Conservation (phyloP, 2,888 invertebrate species). For the Bursaphelenchus okinawaensis region DNA sequence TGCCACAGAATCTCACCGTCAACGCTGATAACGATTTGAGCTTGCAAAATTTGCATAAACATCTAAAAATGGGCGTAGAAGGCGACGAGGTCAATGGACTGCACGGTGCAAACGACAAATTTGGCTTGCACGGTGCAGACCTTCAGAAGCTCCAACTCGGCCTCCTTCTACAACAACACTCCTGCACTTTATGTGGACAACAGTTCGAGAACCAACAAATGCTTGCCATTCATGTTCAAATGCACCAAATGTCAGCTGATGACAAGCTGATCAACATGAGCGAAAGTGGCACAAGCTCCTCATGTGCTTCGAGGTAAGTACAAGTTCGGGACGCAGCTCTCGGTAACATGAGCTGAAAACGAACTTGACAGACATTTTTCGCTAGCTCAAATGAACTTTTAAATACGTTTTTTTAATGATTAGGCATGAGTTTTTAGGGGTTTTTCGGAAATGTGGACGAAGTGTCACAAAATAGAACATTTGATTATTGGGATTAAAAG, state of each 20-base stretch:
- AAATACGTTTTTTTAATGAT: too few relatives aligned
- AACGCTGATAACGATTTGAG: too few relatives aligned
- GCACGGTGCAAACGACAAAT: constrained; percentile 13
- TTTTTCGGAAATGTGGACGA: too few relatives aligned
- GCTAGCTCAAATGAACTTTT: too few relatives aligned
- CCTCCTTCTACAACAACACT: constrained; percentile 13
- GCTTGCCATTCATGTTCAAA: constrained; percentile 27
- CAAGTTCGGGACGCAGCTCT: too few relatives aligned
- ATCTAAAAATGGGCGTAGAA: background rate
- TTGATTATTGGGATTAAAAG: too few relatives aligned
- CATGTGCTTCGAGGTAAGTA: constrained; percentile 40
- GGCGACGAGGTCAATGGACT: background rate
- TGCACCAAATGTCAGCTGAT: constrained; percentile 17
- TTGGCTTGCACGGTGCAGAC: background rate
- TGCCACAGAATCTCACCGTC: too few relatives aligned
- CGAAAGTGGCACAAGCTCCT: constrained; percentile 37
- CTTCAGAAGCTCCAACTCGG: constrained; percentile 15
- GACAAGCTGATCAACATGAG: background rate
- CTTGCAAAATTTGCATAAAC: too few relatives aligned
- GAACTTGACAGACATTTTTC: too few relatives aligned
- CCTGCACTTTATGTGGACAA: constrained; percentile 36
- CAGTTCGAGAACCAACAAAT: constrained; percentile 19
- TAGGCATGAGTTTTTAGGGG: too few relatives aligned
- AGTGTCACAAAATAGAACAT: too few relatives aligned
- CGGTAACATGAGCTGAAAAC: too few relatives aligned